phyloP scores from a whole-genome alignment of 2,888 invertebrate genomes.

The Ptychoptera contaminata region DNA sequence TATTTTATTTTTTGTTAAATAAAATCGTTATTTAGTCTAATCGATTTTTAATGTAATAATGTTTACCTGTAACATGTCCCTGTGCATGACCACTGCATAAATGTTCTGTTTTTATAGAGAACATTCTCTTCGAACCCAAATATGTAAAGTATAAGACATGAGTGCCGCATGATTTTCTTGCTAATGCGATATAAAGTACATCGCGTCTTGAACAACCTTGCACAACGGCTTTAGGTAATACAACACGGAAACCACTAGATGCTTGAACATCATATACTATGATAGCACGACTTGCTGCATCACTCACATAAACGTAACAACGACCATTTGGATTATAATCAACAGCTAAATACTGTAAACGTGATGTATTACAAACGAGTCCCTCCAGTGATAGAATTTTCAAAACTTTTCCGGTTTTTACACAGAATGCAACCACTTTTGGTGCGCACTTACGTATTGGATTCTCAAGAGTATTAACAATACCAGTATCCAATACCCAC shows the following conservation, averaged over 20 bases:
- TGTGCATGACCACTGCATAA: conserved; percentile 40
- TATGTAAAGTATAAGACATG: conserved; percentile 46
- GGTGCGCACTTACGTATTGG: conserved; percentile 50
- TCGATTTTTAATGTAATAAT: not conserved
- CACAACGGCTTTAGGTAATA: conserved; percentile 39
- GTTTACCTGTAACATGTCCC: conserved; percentile 31
- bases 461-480: conserved; percentile 47
- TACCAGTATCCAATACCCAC: conserved; percentile 57
- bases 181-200: conserved; percentile 49
- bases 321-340: conserved; percentile 47
- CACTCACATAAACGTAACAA: conserved; percentile 46
- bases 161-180: conserved; percentile 39
- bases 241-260: conserved; percentile 45
- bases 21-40: not conserved
- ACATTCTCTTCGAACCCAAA: conserved; percentile 42
- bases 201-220: conserved; percentile 37
- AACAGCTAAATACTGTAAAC: conserved; percentile 51
- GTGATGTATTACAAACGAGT: conserved; percentile 39
- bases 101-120: conserved; percentile 46
- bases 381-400: conserved; percentile 44
- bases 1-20: not conserved
- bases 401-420: conserved; percentile 42
- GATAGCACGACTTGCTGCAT: conserved; percentile 50
- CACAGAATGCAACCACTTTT: conserved; percentile 47
- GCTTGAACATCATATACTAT: conserved; percentile 49